Percentiles rank a stretch among this genome's conserved stretches.
Evolutionary conservation across 2,113 vertebrate species (phyloP).

Genomic region (Corydoras maculifer): DNA sequence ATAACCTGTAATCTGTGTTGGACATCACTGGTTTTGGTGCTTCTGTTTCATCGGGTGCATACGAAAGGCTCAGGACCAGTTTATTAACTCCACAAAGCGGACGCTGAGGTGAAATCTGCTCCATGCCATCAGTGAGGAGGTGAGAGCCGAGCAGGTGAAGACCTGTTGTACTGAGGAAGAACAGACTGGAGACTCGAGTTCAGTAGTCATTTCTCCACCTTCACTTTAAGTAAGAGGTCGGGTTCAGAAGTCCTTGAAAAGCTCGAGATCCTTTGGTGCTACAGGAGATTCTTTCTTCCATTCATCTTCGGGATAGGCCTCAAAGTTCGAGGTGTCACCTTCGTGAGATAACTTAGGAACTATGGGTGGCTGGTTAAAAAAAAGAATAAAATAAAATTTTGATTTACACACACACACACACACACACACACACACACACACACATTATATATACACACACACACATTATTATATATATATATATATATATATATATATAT

Average conservation of each 20-base stretch:
- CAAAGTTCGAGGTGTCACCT: constrained; percentile 95
- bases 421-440: not conserved
- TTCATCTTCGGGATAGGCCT: constrained; percentile 85
- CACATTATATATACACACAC: no score
- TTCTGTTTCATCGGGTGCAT: constrained; percentile 48
- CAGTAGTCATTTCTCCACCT: not conserved
- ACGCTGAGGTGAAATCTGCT: not conserved
- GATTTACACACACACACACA: no score
- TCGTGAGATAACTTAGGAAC: constrained; percentile 84
- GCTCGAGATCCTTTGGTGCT: constrained; percentile 79
- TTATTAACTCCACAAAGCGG: not conserved
- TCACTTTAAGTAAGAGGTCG: not conserved
- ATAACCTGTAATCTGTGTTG: not conserved
- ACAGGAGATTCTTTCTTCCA: constrained; percentile 78
- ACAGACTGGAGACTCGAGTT: not conserved
- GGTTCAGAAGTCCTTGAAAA: constrained; percentile 79
- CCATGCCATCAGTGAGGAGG: constrained; percentile 1
- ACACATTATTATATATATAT: not conserved
- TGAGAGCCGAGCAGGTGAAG: not conserved
- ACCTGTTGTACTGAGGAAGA: constrained; percentile 1
- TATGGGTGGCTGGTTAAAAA: constrained; percentile 76
- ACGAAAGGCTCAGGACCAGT: constrained; percentile 43
- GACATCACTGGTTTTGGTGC: not conserved
- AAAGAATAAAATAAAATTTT: not conserved
- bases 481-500: no score